Conservation (phyloP, 2,113 vertebrate species). For the Suncus etruscus region DNA sequence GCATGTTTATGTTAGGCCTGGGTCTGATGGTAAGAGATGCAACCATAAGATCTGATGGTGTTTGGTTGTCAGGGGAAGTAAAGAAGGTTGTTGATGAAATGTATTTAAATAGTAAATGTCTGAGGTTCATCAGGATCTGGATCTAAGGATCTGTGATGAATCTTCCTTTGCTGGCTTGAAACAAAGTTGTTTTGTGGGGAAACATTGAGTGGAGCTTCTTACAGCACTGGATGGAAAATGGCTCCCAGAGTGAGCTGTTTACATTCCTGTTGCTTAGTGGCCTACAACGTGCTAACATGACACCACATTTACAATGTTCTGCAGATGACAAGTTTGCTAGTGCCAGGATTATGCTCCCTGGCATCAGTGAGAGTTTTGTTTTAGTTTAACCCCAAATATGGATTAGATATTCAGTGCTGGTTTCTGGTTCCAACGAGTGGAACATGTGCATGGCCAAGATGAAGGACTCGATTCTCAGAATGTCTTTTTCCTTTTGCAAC, state of each 20-base stretch:
- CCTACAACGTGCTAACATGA: neutral
- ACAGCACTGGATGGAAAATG: neutral
- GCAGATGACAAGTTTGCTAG: neutral
- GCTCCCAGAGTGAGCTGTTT: neutral
- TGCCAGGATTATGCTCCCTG: neutral
- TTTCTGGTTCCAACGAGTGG: neutral
- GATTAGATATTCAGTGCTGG: neutral
- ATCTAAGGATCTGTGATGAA: neutral
- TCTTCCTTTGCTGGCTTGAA: neutral
- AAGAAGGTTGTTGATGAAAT: neutral
- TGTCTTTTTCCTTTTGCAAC: neutral
- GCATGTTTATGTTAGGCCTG: conserved; percentile 2
- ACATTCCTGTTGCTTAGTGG: neutral
- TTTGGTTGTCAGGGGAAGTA: neutral
- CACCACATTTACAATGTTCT: neutral
- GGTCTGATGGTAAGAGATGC: neutral
- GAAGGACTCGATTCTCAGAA: neutral
- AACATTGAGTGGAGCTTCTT: neutral
- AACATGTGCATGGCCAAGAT: neutral
- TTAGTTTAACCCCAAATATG: neutral
- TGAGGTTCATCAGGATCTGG: conserved; percentile 2
- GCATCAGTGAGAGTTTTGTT: neutral
- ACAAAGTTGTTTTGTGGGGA: neutral
- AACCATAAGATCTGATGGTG: neutral
- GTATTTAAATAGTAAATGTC: neutral